These are phyloP conservation scores for Alexandromys fortis DNA, from an alignment of 2,113 vertebrate genomes.

Conservation along the genomic window DNA sequence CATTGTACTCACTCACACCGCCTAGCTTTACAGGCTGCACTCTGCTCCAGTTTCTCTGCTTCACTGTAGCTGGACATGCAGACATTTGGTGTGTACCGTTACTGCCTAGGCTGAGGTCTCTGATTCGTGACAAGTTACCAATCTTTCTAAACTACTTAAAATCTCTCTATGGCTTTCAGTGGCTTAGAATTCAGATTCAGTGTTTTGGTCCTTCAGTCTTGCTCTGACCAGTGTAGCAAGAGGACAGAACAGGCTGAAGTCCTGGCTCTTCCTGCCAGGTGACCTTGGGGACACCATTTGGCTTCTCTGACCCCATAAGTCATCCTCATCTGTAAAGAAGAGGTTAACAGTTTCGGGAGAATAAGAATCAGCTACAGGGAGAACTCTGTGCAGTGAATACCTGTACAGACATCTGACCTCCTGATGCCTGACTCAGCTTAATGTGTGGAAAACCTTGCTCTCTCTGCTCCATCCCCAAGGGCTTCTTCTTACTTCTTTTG, in stretches of 20 bases:
- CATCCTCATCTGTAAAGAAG: neutral
- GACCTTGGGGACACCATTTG: neutral
- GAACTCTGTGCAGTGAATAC: neutral
- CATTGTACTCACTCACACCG: no score
- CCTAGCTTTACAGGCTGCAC: no score
- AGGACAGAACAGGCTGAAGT: neutral
- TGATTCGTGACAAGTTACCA: neutral
- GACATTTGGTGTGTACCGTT: neutral
- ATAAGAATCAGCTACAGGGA: neutral
- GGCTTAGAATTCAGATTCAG: neutral
- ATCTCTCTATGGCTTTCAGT: neutral
- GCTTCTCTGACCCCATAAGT: neutral
- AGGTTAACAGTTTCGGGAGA: no score
- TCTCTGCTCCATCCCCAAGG: accelerated
- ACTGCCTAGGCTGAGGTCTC: neutral
- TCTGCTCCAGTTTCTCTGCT: neutral
- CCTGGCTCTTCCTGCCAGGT: neutral
- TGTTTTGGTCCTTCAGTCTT: neutral
- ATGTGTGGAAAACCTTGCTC: neutral
- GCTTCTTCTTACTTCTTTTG: neutral
- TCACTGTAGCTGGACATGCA: neutral
- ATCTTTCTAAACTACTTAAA: neutral
- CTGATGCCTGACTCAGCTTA: neutral
- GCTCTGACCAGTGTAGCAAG: accelerated
- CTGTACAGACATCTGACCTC: neutral